Conservation (phyloP, 2,797 vertebrate species). For the Pelochelys cantorii region DNA sequence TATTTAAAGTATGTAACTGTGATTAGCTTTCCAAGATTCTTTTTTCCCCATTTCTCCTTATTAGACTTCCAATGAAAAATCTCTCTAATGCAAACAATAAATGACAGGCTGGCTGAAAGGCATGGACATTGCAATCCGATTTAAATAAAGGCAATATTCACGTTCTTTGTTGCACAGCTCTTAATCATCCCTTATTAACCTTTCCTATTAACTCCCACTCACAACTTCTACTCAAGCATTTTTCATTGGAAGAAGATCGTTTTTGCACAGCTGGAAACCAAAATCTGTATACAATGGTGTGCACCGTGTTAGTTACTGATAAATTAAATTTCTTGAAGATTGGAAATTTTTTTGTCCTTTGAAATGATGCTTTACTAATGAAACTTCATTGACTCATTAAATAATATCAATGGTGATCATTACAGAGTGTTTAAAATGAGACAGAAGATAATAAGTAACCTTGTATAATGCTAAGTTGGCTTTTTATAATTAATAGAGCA, state of each 20-base stretch:
- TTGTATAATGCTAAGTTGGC: not conserved
- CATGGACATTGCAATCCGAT: not conserved
- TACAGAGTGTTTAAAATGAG: constrained; percentile 63
- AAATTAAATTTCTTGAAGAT: constrained; percentile 79
- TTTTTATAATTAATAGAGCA: not conserved
- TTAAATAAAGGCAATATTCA: constrained; percentile 22
- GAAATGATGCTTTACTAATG: constrained; percentile 79
- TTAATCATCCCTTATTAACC: constrained; percentile 17
- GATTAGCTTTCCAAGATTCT: not conserved
- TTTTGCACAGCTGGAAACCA: constrained; percentile 34
- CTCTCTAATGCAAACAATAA: not conserved
- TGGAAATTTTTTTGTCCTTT: constrained; percentile 78
- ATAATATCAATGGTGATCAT: constrained; percentile 78
- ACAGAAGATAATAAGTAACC: not conserved
- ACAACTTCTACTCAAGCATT: not conserved
- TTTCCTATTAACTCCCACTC: constrained; percentile 29
- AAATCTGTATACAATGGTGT: constrained; percentile 74
- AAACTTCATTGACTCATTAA: constrained; percentile 75
- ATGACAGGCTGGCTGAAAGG: not conserved
- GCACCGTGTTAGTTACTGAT: constrained; percentile 81
- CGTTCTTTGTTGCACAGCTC: constrained; percentile 21
- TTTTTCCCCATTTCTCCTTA: not conserved
- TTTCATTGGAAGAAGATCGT: not conserved
- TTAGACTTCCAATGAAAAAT: not conserved
- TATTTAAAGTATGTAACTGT: accelerated